A percentile compares a stretch with the other conserved stretches of the same genome.
Conservation (phyloP, 2,888 invertebrate species). For the Pyralis farinalis region DNA sequence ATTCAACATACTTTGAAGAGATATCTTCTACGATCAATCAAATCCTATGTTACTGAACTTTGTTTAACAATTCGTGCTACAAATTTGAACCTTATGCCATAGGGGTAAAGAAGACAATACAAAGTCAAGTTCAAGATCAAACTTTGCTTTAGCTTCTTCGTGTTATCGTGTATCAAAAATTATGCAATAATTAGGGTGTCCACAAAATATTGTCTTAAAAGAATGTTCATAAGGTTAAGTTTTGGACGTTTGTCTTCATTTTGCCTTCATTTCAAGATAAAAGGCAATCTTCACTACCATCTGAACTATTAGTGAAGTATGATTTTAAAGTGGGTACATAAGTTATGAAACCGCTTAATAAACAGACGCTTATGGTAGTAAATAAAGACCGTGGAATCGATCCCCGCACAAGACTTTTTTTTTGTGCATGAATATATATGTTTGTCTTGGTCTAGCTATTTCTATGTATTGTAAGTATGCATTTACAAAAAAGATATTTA, state of each 20-base stretch:
- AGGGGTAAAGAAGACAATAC: constrained; percentile 27
- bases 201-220: not conserved
- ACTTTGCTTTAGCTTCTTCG: constrained; percentile 12
- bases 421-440: no score
- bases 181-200: constrained; percentile 2
- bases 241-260: not conserved
- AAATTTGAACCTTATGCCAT: constrained; percentile 28
- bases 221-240: not conserved
- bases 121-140: constrained; percentile 35
- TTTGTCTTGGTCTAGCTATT: no score
- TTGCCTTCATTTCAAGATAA: no score
- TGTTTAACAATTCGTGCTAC: constrained; percentile 4
- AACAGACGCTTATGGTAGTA: no score
- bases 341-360: no score
- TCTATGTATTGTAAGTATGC: no score
- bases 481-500: no score
- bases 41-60: constrained; percentile 34
- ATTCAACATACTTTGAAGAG: constrained; percentile 56
- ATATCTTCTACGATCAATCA: constrained; percentile 66
- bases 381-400: no score
- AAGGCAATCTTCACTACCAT: no score
- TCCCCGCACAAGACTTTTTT: no score
- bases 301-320: no score
- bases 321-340: no score
- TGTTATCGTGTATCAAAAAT: not conserved